phyloP scores from a whole-genome alignment of 2,113 vertebrate genomes.

The Gavialis gangeticus region DNA sequence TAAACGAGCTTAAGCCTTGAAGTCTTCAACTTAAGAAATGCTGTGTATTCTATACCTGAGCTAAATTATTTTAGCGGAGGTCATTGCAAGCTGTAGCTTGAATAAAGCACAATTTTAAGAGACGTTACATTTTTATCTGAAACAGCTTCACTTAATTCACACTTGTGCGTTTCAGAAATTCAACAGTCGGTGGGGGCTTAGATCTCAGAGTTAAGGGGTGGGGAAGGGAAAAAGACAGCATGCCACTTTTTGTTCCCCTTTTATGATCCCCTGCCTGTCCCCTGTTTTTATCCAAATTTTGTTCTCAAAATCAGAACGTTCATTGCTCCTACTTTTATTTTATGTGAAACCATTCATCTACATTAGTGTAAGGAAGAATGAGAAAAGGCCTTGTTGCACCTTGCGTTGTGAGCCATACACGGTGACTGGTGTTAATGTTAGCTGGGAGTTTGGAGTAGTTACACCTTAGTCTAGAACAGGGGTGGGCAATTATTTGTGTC shows the following conservation, averaged over 20 bases:
- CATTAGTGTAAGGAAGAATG: not conserved
- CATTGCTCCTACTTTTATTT: rapidly evolving
- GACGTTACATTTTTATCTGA: not conserved
- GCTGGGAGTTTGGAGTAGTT: too few relatives aligned
- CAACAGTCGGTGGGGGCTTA: not conserved
- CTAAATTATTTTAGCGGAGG: conserved; percentile 13
- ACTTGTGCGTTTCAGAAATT: not conserved
- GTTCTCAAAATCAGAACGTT: not conserved
- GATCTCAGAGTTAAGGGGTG: not conserved
- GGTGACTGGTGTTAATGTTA: too few relatives aligned
- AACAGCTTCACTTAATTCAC: not conserved
- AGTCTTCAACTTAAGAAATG: conserved; percentile 31
- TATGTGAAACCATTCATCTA: not conserved
- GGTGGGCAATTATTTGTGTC: too few relatives aligned
- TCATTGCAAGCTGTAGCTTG: not conserved
- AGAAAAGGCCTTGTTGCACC: too few relatives aligned
- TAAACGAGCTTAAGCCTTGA: not conserved
- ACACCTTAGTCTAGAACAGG: too few relatives aligned
- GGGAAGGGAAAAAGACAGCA: too few relatives aligned
- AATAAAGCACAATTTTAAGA: too few relatives aligned
- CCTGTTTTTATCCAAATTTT: not conserved
- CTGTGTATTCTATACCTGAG: conserved; percentile 3
- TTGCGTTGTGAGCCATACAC: too few relatives aligned
- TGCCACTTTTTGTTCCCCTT: not conserved
- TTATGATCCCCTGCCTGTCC: not conserved